Evolutionary conservation across 1,140 invertebrate genomes (phyloP), one percentile per base, ranked within the genome.

Genomic region (Drosophila pallidifrons): DNA sequence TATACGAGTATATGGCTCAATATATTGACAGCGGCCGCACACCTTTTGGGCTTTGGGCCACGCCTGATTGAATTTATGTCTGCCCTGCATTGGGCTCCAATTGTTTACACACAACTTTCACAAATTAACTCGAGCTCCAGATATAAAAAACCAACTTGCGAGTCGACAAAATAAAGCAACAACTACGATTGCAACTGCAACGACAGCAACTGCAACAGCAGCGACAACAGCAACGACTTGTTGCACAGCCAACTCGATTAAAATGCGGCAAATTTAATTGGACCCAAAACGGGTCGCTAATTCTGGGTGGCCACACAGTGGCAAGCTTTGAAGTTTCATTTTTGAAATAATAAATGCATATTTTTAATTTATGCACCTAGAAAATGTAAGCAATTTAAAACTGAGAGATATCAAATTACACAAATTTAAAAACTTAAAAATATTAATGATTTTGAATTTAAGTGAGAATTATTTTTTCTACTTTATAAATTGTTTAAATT

Each of bases 61-160:
- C 86, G 85, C 85, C 86, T 89, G 85, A 89, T 89, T 89, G 71
- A 89, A 89, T 89, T 89, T 89, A 89, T 89, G 81, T 69, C 61
- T 71, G 73, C 72, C 45, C 68, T 58, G 51, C 67, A 72, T 59
- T 73, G 75, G 70, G 45, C 71, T 67, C 77, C 80, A 75, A 81
- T 89, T 89, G 85, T 89, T 89, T 89, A 71, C 78, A 89, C 83
- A 89, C 89, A 89, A 89, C 85, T 89, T 89, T 89, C 85, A 89
- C 85, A 89, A 89, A 89, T 89, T 89, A 89, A 83, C 68, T 63
- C 86, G 75, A 71, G 54, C 32, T 16, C 61, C 47, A 52, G 20
- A 25, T 25, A 4, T 67, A 79, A 68, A 71, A 68, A 30, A 69
- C 54, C 51, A 76, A 58, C 67, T 71, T 51, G 16, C 35, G n/a